Conservation (phyloP, 1,140 invertebrate species). For the Pararge aegeria region DNA sequence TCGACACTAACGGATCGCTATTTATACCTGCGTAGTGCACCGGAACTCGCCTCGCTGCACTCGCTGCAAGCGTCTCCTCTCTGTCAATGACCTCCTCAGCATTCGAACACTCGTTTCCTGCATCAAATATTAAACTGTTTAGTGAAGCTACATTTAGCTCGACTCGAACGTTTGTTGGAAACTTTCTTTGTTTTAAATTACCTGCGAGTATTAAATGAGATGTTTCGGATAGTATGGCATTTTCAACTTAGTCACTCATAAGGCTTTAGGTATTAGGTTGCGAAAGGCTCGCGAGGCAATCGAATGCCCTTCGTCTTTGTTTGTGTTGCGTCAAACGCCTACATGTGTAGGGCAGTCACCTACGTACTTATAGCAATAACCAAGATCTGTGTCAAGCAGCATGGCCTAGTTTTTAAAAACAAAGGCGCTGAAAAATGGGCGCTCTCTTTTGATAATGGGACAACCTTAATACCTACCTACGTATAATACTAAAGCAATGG, state of each 20-base stretch:
- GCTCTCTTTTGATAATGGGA: slow-evolving; percentile 10
- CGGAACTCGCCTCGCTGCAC: slow-evolving; percentile 72
- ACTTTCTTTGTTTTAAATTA: slow-evolving; percentile 21
- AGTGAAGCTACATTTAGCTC: slow-evolving; percentile 5
- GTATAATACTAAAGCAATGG: neutral
- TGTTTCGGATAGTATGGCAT: neutral
- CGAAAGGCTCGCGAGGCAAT: slow-evolving; percentile 55
- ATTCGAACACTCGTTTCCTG: slow-evolving; percentile 46
- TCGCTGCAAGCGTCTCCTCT: slow-evolving; percentile 70
- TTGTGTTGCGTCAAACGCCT: slow-evolving; percentile 66
- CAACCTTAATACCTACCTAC: neutral
- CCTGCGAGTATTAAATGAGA: neutral
- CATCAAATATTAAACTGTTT: slow-evolving; percentile 33
- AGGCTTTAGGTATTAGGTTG: slow-evolving; percentile 23
- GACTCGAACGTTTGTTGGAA: neutral
- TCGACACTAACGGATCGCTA: slow-evolving; percentile 77
- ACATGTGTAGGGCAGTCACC: slow-evolving; percentile 64
- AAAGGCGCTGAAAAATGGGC: slow-evolving; percentile 5
- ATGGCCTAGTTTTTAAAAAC: slow-evolving; percentile 52
- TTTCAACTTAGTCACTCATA: slow-evolving; percentile 20
- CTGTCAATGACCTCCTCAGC: slow-evolving; percentile 73
- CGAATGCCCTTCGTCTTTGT: slow-evolving; percentile 66
- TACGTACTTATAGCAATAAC: slow-evolving; percentile 48
- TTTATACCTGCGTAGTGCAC: slow-evolving; percentile 77
- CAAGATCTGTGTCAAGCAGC: slow-evolving; percentile 65